These are phyloP conservation scores for Drosophila falleni DNA, from an alignment of 2,888 invertebrate genomes.

Conservation along the genomic window DNA sequence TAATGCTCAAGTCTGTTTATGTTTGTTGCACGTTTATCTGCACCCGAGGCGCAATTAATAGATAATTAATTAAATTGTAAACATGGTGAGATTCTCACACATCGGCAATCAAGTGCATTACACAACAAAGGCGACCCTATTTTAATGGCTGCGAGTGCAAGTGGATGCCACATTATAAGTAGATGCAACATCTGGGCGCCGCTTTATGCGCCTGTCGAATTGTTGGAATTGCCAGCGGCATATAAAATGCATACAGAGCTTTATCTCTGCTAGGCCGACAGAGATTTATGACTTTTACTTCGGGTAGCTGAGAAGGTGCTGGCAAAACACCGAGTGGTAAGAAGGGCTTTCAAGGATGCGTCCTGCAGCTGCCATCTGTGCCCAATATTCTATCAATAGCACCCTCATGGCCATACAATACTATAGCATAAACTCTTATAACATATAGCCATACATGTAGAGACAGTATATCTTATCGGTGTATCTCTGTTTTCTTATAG, in stretches of 20 bases:
- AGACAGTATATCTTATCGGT: slow-evolving; percentile 43
- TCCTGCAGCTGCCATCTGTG: slow-evolving; percentile 50
- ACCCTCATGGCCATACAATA: slow-evolving; percentile 36
- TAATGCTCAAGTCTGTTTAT: slow-evolving; percentile 2
- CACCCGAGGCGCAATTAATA: slow-evolving; percentile 25
- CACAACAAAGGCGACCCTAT: slow-evolving; percentile 21
- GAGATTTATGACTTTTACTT: slow-evolving; percentile 53
- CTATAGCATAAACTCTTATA: neutral
- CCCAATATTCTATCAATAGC: slow-evolving; percentile 60
- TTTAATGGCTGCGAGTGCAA: neutral
- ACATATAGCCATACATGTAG: neutral
- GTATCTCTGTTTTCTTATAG: slow-evolving; percentile 85
- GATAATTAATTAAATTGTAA: slow-evolving; percentile 38
- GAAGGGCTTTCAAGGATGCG: slow-evolving; percentile 38
- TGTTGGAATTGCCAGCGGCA: slow-evolving; percentile 45
- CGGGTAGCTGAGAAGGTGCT: slow-evolving; percentile 4
- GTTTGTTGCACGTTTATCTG: slow-evolving; percentile 35
- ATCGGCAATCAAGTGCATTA: slow-evolving; percentile 26
- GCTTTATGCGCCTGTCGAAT: slow-evolving; percentile 41
- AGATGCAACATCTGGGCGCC: slow-evolving; percentile 35
- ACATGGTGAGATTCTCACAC: slow-evolving; percentile 33
- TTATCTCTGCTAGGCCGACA: slow-evolving; percentile 59
- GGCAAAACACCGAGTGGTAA: neutral
- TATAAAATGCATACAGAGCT: slow-evolving; percentile 61
- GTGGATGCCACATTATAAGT: slow-evolving; percentile 22